A percentile compares a stretch with the other conserved stretches of the same genome.
These are phyloP conservation scores for Entomobrya multifasciata DNA, from an alignment of 2,888 invertebrate species.

Conservation along the genomic window DNA sequence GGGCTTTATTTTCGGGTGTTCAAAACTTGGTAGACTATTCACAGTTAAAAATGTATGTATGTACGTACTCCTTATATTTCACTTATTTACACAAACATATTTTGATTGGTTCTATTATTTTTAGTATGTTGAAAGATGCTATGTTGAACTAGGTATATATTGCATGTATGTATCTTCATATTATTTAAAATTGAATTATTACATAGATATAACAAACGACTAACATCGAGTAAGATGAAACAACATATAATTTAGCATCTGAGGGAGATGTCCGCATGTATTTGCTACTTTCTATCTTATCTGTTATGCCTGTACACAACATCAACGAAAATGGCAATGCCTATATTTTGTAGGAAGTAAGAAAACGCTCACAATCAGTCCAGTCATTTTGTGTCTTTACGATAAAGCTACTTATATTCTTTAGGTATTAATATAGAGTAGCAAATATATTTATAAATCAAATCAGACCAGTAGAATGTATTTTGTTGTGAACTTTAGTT, in stretches of 20 bases:
- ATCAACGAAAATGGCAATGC: slow-evolving; percentile 7
- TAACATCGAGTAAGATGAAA: too few relatives aligned
- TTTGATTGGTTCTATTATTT: too few relatives aligned
- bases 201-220: too few relatives aligned
- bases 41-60: too few relatives aligned
- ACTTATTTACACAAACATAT: too few relatives aligned
- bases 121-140: slow-evolving; percentile 39
- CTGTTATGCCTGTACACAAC: neutral
- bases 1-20: too few relatives aligned
- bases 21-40: too few relatives aligned
- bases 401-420: neutral
- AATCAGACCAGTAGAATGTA: neutral
- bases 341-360: neutral
- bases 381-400: slow-evolving; percentile 16
- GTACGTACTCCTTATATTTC: too few relatives aligned
- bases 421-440: slow-evolving; percentile 6
- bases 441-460: slow-evolving; percentile 40
- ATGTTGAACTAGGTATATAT: slow-evolving; percentile 10
- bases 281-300: too few relatives aligned
- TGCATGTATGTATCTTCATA: neutral
- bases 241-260: too few relatives aligned
- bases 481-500: neutral
- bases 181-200: too few relatives aligned
- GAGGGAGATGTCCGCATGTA: too few relatives aligned
- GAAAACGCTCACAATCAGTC: slow-evolving; percentile 14